A percentile compares a stretch with the other conserved stretches of the same genome.
These are phyloP conservation scores for Sceloporus undulatus DNA, from an alignment of 2,113 vertebrate genomes.

Conservation along the genomic window DNA sequence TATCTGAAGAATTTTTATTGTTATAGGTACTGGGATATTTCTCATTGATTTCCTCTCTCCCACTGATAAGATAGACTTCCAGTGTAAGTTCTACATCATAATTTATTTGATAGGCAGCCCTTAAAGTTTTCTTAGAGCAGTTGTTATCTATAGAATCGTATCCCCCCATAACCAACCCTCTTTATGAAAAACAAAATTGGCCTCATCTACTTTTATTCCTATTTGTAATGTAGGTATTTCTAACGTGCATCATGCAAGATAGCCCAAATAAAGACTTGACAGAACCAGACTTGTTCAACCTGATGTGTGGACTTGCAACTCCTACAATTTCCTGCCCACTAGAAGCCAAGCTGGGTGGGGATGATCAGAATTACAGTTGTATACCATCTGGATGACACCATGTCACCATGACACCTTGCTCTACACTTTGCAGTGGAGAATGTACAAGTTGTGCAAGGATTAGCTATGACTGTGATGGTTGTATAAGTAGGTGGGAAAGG, in stretches of 20 bases:
- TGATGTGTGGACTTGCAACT: too few species aligned
- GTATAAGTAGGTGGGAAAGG: background rate
- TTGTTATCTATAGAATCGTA: background rate
- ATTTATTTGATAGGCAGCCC: too few species aligned
- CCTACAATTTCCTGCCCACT: too few species aligned
- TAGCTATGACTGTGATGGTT: background rate
- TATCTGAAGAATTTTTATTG: too few species aligned
- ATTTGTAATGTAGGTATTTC: background rate
- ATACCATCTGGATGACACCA: background rate
- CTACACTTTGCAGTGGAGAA: background rate
- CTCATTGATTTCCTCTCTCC: background rate
- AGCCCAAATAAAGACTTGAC: background rate
- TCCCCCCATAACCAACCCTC: background rate
- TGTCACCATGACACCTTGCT: background rate
- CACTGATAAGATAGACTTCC: background rate
- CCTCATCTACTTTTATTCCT: background rate
- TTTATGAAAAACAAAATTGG: background rate
- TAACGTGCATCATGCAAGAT: background rate
- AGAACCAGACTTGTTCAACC: too few species aligned
- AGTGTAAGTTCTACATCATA: background rate
- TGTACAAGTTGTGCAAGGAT: background rate
- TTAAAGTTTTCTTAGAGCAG: background rate
- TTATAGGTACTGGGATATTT: too few species aligned
- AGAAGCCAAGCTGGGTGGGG: too few species aligned
- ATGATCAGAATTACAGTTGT: too few species aligned